Evolutionary conservation across 2,797 vertebrate species (phyloP).

Genomic region (Pangasius sanitwongsei): DNA sequence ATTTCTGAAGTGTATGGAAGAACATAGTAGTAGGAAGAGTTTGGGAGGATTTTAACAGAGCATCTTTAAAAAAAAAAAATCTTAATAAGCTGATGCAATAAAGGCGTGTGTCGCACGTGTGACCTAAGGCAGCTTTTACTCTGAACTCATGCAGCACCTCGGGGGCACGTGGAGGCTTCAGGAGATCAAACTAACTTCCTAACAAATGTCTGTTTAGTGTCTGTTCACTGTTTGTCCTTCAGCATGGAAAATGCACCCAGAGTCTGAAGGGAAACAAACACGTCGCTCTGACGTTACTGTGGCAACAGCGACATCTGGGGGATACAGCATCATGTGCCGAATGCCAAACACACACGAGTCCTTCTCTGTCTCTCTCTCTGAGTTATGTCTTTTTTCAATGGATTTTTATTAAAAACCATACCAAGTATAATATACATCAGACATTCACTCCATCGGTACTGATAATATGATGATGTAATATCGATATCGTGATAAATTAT

Average conservation of each 20-base stretch:
- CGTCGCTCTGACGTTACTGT: slow-evolving; percentile 24
- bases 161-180: not conserved
- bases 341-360: not conserved
- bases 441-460: not conserved
- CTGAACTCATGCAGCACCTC: not conserved
- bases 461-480: not conserved
- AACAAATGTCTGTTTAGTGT: not conserved
- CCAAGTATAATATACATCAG: not conserved
- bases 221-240: slow-evolving; percentile 25
- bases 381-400: too few relatives aligned
- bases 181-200: not conserved
- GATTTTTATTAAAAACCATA: not conserved
- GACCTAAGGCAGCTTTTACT: slow-evolving; percentile 1
- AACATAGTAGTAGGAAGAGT: not conserved
- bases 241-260: slow-evolving; percentile 14
- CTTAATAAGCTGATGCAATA: not conserved
- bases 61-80: not conserved
- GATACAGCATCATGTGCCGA: not conserved
- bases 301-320: slow-evolving; percentile 61
- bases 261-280: not conserved
- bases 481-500: not conserved
- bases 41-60: not conserved
- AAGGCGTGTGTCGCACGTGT: not conserved
- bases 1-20: not conserved
- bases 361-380: not conserved